phyloP scores from a whole-genome alignment of 2,113 vertebrate genomes.

The Callocephalon fimbriatum region DNA sequence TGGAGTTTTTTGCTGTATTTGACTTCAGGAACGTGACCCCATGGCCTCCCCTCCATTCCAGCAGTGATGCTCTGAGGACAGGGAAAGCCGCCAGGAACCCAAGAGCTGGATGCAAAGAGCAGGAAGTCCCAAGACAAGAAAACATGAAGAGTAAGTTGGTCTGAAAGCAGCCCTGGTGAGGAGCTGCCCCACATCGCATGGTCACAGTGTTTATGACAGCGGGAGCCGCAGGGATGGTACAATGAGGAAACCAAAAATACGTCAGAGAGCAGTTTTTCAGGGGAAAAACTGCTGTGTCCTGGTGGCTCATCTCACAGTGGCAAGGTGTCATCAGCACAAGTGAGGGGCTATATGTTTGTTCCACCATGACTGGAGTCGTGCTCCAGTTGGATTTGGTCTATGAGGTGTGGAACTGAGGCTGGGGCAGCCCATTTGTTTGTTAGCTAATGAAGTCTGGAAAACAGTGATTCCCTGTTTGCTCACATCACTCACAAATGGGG shows the following conservation, averaged over 20 bases:
- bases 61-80: not conserved
- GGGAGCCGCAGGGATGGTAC: fast-evolving
- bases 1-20: not conserved
- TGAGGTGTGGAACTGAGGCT: not conserved
- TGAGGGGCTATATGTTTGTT: not conserved
- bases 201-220: not conserved
- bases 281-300: not conserved
- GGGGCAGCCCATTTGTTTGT: not conserved
- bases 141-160: not conserved
- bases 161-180: not conserved
- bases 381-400: not conserved
- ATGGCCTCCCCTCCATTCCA: not conserved
- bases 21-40: not conserved
- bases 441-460: not conserved
- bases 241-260: not conserved
- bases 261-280: not conserved
- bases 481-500: not conserved
- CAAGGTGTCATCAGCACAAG: not conserved
- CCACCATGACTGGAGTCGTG: fast-evolving
- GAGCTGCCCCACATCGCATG: not conserved
- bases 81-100: not conserved
- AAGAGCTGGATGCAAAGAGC: not conserved
- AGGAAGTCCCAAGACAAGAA: not conserved
- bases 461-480: not conserved
- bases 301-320: not conserved